Conservation (phyloP, 1,140 invertebrate species). For the Atta cephalotes region DNA sequence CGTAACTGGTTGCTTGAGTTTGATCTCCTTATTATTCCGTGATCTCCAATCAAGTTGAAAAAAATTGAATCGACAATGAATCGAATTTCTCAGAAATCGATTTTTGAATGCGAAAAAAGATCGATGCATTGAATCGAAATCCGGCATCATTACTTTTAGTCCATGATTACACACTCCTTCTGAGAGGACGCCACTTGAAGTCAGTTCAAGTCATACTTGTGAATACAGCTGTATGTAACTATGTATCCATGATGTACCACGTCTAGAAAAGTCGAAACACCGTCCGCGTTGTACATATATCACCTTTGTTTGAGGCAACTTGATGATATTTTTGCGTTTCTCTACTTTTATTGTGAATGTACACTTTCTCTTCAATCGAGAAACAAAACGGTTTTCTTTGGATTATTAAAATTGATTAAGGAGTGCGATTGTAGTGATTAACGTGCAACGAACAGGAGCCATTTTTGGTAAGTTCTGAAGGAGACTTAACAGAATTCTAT, state of each 20-base stretch:
- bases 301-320: slow-evolving; percentile 72
- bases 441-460: slow-evolving; percentile 66
- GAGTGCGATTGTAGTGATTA: slow-evolving; percentile 48
- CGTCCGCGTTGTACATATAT: slow-evolving; percentile 64
- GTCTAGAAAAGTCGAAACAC: slow-evolving; percentile 68
- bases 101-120: no score
- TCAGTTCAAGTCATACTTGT: no score
- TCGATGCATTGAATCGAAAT: no score
- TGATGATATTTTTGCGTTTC: slow-evolving; percentile 66
- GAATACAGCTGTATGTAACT: no score
- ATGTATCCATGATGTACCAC: neutral
- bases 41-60: no score
- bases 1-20: no score
- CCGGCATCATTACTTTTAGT: no score
- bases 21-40: no score
- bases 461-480: slow-evolving; percentile 63
- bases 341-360: slow-evolving; percentile 67
- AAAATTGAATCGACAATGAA: no score
- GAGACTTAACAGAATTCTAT: neutral
- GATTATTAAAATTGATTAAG: slow-evolving; percentile 48
- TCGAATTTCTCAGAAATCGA: no score
- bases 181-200: no score
- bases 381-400: slow-evolving; percentile 58
- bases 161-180: no score
- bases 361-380: slow-evolving; percentile 24